These are phyloP conservation scores for Actinemys pallida DNA, from an alignment of 2,113 vertebrate genomes.

Conservation along the genomic window DNA sequence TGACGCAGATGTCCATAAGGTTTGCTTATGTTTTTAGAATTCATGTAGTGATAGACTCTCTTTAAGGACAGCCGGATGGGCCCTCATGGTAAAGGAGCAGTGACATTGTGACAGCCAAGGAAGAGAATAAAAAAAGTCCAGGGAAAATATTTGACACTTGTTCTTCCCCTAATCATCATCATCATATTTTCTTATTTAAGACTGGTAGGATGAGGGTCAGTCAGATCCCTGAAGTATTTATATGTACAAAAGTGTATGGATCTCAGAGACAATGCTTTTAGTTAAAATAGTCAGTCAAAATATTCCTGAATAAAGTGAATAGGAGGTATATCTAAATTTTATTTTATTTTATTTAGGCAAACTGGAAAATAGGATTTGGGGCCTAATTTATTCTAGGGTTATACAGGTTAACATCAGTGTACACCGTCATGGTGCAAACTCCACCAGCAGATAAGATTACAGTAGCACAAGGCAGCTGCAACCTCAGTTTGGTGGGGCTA, in stretches of 20 bases:
- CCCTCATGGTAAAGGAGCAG: not conserved
- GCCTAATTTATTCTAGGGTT: not conserved
- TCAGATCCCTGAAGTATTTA: not conserved
- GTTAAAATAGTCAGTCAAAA: not conserved
- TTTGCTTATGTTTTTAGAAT: not conserved
- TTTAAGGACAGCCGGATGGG: not conserved
- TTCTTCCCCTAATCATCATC: not conserved
- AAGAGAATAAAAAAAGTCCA: not conserved
- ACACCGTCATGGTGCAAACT: not conserved
- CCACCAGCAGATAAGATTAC: not conserved
- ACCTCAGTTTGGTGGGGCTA: not conserved
- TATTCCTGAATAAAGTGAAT: not conserved
- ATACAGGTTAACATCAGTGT: not conserved
- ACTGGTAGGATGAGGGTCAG: not conserved
- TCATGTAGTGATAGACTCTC: not conserved
- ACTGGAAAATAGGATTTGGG: not conserved
- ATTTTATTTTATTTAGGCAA: not conserved
- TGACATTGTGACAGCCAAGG: not conserved
- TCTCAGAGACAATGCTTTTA: not conserved
- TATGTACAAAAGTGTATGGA: not conserved
- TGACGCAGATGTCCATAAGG: not conserved
- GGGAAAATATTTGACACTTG: not conserved
- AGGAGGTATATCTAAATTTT: not conserved
- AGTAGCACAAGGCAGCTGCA: not conserved
- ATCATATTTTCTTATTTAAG: not conserved